Base-by-base conservation (phyloP, 2,888 invertebrate genomes). In the Brassicogethes aeneus region DNA sequence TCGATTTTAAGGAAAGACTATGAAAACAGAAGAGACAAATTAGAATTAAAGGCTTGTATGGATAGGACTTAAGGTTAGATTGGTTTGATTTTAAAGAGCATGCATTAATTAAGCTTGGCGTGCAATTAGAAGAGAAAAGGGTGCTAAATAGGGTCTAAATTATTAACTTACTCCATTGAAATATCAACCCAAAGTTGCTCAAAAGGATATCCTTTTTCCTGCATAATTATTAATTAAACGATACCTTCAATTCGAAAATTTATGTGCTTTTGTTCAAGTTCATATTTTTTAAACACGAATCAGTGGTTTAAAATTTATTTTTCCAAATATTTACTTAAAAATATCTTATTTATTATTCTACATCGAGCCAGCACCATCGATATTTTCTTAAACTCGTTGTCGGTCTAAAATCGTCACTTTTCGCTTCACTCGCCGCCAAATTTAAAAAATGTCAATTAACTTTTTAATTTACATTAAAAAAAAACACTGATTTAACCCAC, bases 161-260 rank as follows among this genome's bases (percentile, higher is more conserved):
- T 16, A 34, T 42, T 32, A 43, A 47, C 50, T 50, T 43, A 58
- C 57, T 55, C 53, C 50, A 54, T 50, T 42, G 44, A 51, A 51
- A 46, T 45, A 41, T 47, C 39, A 42, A 53, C 47, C 47, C 44
- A 46, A 46, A 47, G 46, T 41, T 44, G 44, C 47, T 45, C 47
- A 41, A 52, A 42, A 45, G 47, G 50, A 48, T 48, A 52, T 47
- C 42, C 44, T 42, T 39, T 51, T 56, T 53, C 50, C 49, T 52
- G 49, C 56, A 56, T 55, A 40, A 44, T 55, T 45, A 43, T 51
- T 52, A 48, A 46, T 48, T 45, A 42, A 43, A 45, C 42, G 41
- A 35, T 39, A 39, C 39, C 36, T 39, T 37, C 37, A 41, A 39
- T 14, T 16, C 12, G 8, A 16, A 30, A 30, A 37, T 37, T 48